These are phyloP conservation scores for Crypturellus undulatus DNA, from an alignment of 2,113 vertebrate genomes.

Conservation along the genomic window DNA sequence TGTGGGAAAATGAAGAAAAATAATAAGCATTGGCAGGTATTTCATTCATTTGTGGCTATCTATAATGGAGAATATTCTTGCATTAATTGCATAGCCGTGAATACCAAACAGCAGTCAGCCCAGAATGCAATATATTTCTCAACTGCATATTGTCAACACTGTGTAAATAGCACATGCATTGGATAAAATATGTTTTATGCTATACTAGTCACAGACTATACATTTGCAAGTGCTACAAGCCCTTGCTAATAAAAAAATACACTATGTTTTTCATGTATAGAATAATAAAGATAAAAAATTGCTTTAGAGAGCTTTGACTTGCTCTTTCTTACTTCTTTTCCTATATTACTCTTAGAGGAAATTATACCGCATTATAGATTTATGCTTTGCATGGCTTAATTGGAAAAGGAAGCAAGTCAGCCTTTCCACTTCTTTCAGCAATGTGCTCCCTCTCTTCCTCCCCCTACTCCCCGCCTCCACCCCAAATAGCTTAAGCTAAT, in stretches of 20 bases:
- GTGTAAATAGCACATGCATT: neutral
- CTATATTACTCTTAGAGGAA: neutral
- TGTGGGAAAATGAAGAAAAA: neutral
- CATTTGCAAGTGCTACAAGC: neutral
- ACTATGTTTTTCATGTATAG: neutral
- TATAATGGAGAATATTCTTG: neutral
- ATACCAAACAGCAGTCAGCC: neutral
- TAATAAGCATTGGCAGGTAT: neutral
- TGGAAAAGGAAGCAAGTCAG: neutral
- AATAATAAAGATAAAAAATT: neutral
- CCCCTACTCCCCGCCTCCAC: accelerated
- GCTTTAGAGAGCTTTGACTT: neutral
- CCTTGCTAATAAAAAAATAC: too few species aligned
- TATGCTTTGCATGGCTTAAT: neutral
- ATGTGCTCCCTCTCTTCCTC: accelerated
- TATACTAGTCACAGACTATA: neutral
- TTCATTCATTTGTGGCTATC: neutral
- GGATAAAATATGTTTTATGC: neutral
- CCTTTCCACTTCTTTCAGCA: neutral
- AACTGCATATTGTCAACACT: neutral
- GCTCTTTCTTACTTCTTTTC: neutral
- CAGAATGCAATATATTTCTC: neutral
- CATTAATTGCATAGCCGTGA: neutral
- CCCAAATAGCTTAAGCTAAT: accelerated
- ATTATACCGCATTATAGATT: neutral